Base-by-base conservation (phyloP, 2,797 vertebrate species). In the Huso huso region DNA sequence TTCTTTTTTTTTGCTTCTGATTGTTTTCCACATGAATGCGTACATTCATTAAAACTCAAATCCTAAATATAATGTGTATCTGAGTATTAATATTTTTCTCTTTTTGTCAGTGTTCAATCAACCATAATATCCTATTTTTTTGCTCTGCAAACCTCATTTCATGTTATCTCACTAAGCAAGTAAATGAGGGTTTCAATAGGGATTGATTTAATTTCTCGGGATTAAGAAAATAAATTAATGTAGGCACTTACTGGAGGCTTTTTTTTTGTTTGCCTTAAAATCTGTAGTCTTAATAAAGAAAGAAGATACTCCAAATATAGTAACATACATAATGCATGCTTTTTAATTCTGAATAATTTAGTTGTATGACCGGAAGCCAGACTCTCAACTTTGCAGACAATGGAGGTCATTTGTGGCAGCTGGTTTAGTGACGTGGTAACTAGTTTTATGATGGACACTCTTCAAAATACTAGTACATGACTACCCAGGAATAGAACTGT, bases 141-240 rank as follows among this genome's bases (percentile, higher is more conserved):
- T 76, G 73, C 85, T 88, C 84, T 79, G 86, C 79, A 86, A 90
- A 91, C 85, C 88, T 90, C 87, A 91, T 92, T 92, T 91, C 86
- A 84, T 84, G 89, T 90, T 91, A 91, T 91, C 90, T 88, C 85
- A 59, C 83, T 82, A 87, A 86, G 87, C 86, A 86, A 88, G 87
- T 85, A 71, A 89, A 86, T 79, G 85, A 81, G 81, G 88, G 86
- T 90, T 89, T 90, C 90, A 89, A 79, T 88, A 89, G 90, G 89
- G 89, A 91, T 91, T 92, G 89, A 91, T 91, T 91, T 91, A 90
- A 91, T 90, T 90, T 89, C 90, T 89, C 82, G 69, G 87, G 87
- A 90, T 90, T 91, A 91, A 91, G 91, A 88, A 92, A 92, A 91
- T 92, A 90, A 92, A 92, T 90, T 90, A 87, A 90, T 89, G 79